Evolutionary conservation across 2,797 vertebrate genomes (phyloP).

Genomic region (Fundulus diaphanus): DNA sequence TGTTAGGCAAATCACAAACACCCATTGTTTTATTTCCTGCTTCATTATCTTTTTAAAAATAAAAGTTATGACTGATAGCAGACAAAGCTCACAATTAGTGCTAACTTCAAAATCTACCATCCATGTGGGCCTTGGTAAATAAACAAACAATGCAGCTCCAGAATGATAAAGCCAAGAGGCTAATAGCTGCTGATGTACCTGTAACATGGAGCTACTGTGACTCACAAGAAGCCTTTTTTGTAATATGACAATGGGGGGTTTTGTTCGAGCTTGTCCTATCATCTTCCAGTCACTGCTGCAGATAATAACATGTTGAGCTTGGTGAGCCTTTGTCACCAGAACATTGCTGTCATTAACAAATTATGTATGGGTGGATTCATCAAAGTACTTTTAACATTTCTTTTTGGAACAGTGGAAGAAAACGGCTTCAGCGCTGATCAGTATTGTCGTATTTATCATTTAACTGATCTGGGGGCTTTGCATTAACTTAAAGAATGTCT

Average conservation of each 20-base stretch:
- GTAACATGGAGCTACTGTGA: background rate
- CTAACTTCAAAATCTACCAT: conserved; percentile 9
- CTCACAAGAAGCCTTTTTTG: conserved; percentile 27
- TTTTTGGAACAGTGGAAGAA: conserved; percentile 4
- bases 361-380: conserved; percentile 5
- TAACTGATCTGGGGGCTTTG: conserved; percentile 6
- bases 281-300: conserved; percentile 8
- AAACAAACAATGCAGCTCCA: background rate
- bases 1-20: conserved; percentile 31
- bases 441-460: conserved; percentile 11
- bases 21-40: conserved; percentile 43
- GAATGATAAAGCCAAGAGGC: conserved; percentile 35
- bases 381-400: background rate
- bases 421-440: conserved; percentile 4
- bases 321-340: conserved; percentile 3
- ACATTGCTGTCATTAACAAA: conserved; percentile 4
- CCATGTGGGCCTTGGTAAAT: background rate
- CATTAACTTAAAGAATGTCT: conserved; percentile 7
- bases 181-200: conserved; percentile 14
- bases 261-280: conserved; percentile 13
- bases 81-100: background rate
- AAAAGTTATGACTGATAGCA: background rate
- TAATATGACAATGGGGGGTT: conserved; percentile 12
- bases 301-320: conserved; percentile 23
- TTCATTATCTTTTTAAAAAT: conserved; percentile 53